These are phyloP conservation scores for Tetheella fluctuosa DNA, from an alignment of 2,888 invertebrate genomes.

Conservation along the genomic window DNA sequence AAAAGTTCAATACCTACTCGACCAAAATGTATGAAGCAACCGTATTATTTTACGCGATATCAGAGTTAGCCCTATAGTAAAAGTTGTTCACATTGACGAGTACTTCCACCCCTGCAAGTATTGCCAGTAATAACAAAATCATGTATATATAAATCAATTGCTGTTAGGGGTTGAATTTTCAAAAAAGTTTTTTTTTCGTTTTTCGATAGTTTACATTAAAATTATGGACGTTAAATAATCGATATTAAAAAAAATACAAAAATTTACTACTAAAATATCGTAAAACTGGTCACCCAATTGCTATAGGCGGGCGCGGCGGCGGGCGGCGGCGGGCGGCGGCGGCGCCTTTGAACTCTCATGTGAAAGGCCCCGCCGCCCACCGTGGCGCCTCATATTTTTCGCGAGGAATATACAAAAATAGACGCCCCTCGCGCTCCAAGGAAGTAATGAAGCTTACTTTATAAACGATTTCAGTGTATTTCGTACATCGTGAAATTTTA, in stretches of 20 bases:
- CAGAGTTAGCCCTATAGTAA: too few relatives aligned
- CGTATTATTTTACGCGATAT: too few relatives aligned
- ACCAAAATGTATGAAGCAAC: too few relatives aligned
- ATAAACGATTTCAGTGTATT: conserved; percentile 70
- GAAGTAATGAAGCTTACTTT: conserved; percentile 75
- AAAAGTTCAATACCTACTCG: too few relatives aligned
- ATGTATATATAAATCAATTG: too few relatives aligned
- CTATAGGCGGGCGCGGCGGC: conserved; percentile 32
- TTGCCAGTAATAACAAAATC: too few relatives aligned
- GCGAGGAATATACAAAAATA: conserved; percentile 65
- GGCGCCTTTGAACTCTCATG: conserved; percentile 52
- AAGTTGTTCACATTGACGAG: too few relatives aligned
- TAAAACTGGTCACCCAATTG: conserved; percentile 47
- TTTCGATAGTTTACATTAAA: neutral
- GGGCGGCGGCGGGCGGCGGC: conserved; percentile 32
- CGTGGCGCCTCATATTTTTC: conserved; percentile 51
- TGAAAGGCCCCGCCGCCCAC: conserved; percentile 40
- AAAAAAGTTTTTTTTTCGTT: too few relatives aligned
- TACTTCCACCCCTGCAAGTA: too few relatives aligned
- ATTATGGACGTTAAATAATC: neutral
- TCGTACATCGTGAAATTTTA: conserved; percentile 66
- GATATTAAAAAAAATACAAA: neutral
- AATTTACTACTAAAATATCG: conserved; percentile 28
- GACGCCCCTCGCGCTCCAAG: conserved; percentile 48
- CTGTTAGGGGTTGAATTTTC: too few relatives aligned